Evolutionary conservation across 2,888 invertebrate genomes (phyloP), one percentile per base, ranked within the genome.

Genomic region (Tethea ocularis): DNA sequence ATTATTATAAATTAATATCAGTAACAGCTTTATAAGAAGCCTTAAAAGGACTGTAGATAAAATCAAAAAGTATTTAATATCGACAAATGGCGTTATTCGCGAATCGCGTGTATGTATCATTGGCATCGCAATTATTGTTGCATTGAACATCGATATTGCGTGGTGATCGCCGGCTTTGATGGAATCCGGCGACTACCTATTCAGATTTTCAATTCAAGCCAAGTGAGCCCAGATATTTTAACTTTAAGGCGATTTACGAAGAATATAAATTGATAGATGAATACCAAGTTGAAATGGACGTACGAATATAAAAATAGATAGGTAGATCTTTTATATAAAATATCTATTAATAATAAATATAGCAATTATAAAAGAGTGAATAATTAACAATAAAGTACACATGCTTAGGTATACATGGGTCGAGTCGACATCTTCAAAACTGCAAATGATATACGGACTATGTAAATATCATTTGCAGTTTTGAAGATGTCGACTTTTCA

Each of bases 101-200:
- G 74, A 74, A 83, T 89, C 82, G 89, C 86, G 88, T 89, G 89
- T 88, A 78, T 87, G 86, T 89, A 90, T 89, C 90, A 90, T 87
- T 91, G 81, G 78, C 78, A 77, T 81, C 75, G 86, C 84, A 89
- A 89, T 90, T 88, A 91, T 89, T 83, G 83, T 79, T 80, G 78
- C 82, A 70, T 72, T 80, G 82, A 86, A 91, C 89, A 89, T 80
- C 82, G 86, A 83, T 88, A 89, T 90, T 82, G 90, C 87, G 89
- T 89, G 88, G 88, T 86, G 79, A 82, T 80, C 82, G 69, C 64
- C 72, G 69, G 77, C 78, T 78, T 75, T 79, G 80, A 81, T 77
- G 74, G 74, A 71, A 64, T 69, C 66, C 69, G 68, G 61, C 69
- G 61, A 68, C 62, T 66, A 69, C 69, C 73, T 81, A 80, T 81